Evolutionary conservation across 2,797 vertebrate species (phyloP).

Genomic region (Sarcophilus harrisii): DNA sequence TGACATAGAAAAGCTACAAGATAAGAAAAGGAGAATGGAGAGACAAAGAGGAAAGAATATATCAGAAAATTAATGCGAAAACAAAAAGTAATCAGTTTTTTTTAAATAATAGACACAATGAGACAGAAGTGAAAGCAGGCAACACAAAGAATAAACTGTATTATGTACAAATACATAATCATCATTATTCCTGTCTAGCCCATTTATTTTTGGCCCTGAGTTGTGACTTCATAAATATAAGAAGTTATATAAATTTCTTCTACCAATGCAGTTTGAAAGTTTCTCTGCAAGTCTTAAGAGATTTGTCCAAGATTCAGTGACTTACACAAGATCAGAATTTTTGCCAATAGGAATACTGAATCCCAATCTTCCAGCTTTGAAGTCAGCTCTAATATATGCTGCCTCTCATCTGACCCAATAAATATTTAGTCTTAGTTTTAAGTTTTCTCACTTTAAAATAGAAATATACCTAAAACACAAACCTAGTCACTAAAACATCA

Average conservation of each 20-base stretch:
- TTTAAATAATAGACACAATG: not conserved
- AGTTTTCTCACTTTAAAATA: not conserved
- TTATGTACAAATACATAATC: not conserved
- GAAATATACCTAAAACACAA: not conserved
- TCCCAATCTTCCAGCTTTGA: not conserved
- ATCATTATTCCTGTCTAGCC: not conserved
- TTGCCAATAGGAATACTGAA: not conserved
- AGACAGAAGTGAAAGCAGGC: not conserved
- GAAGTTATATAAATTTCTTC: too few species aligned
- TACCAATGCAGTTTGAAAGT: too few species aligned
- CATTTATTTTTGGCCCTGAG: not conserved
- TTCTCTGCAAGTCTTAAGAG: not conserved
- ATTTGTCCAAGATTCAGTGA: not conserved
- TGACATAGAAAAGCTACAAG: not conserved
- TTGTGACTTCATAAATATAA: not conserved
- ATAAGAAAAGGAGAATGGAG: not conserved
- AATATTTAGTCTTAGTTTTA: not conserved
- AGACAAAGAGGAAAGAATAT: not conserved
- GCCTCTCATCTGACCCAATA: not conserved
- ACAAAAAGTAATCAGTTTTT: not conserved
- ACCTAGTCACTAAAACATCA: not conserved
- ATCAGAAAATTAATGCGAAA: not conserved
- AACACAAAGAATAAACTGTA: not conserved
- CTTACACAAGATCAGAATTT: not conserved
- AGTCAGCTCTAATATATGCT: not conserved